Evolutionary conservation across 2,888 invertebrate species (phyloP), one percentile per base, ranked within the genome.

Genomic region (Gerosis bhagava): DNA sequence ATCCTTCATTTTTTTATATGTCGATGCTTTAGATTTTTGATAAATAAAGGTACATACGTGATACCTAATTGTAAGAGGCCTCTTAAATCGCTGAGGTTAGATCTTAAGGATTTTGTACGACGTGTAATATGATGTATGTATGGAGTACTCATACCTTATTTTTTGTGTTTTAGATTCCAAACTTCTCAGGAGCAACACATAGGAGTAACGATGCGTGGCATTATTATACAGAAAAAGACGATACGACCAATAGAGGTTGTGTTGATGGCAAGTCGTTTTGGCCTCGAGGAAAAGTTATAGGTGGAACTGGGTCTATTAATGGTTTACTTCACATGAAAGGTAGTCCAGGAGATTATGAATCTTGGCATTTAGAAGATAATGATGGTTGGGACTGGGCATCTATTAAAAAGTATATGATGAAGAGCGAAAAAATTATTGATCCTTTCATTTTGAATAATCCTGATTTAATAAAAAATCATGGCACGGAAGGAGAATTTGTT

Each of bases 401-500:
- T 1, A 54, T 86, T 21, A 75, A 70, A 54, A 65, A 75, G 49
- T 84, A 78, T 49, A 83, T 87, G 25, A 84, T 67, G 62, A 88
- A 88, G 56, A 82, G 81, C 24, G 86, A 83, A 65, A 83, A 73
- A 56, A 62, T 83, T 2, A 49, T 82, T 1, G 86, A 87, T 31
- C 83, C 84, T 0, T 68, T 62, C 13, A 87, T 87, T 46, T 56
- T 79, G 1, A 78, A 77, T 19, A 73, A 83, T 42, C 76, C 80
- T 4, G 61, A 77, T 37, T 54, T 86, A 29, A 54, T 57, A 44
- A 65, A 78, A 51, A 67, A 87, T 48, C 84, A 90, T 43, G 90
- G 89, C 0, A 78, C 76, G 0, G 81, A 87, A 21, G 91, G 91
- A 16, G 83, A 87, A 50, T 79, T 90, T 49, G 67, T 84, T 12